A percentile compares a stretch with the other conserved stretches of the same genome.
phyloP scores from a whole-genome alignment of 2,113 vertebrate species.

The Cyprinus carpio region DNA sequence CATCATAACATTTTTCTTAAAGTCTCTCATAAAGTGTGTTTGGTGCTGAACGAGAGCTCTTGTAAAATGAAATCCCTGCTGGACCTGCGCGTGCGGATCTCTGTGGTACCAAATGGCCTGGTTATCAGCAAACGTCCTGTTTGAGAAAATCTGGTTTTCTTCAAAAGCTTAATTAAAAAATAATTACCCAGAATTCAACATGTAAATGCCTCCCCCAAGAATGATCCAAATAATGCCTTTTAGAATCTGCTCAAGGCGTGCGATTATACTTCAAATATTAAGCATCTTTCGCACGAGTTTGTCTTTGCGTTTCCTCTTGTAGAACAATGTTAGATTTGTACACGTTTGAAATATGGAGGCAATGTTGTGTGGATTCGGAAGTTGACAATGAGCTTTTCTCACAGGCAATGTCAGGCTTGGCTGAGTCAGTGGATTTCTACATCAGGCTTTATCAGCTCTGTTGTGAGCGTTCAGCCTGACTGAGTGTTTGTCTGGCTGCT shows the following conservation, averaged over 20 bases:
- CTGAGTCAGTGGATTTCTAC: slow-evolving; percentile 9
- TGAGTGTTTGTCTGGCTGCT: slow-evolving; percentile 38
- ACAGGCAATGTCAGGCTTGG: slow-evolving; percentile 17
- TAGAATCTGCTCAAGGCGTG: background rate
- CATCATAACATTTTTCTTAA: background rate
- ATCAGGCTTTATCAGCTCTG: slow-evolving; percentile 12
- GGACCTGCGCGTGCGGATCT: too few relatives aligned
- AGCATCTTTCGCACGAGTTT: background rate
- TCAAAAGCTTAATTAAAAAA: slow-evolving; percentile 6
- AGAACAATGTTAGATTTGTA: background rate
- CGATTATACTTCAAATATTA: background rate
- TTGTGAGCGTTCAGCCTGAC: too few relatives aligned
- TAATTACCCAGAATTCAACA: background rate
- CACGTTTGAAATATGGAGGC: background rate
- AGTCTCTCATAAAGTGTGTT: background rate
- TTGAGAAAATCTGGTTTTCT: slow-evolving; percentile 29
- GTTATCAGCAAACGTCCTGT: background rate
- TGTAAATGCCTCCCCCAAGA: background rate
- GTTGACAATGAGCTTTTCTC: slow-evolving; percentile 13
- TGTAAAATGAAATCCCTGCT: background rate
- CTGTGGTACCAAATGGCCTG: slow-evolving; percentile 8
- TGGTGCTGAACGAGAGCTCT: background rate
- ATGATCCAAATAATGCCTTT: slow-evolving; percentile 7
- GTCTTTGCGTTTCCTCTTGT: background rate
- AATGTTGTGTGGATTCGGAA: background rate